Conservation (phyloP, 1,140 invertebrate species). For the Camponotus pennsylvanicus region DNA sequence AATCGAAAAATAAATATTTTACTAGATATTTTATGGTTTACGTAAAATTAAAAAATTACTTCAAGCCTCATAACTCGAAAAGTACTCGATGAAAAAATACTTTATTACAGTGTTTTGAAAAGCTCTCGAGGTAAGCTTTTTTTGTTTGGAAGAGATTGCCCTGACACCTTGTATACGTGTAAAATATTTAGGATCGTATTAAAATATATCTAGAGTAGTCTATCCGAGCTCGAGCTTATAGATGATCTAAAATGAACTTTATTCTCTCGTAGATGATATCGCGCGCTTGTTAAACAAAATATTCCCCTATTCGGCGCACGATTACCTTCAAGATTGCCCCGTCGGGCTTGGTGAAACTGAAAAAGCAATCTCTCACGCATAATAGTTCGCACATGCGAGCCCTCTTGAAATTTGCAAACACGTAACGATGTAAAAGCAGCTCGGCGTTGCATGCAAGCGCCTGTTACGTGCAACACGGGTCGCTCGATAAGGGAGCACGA, state of each 20-base stretch:
- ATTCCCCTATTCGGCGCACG: conserved; percentile 33
- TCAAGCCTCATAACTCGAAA: no score
- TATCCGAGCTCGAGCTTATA: neutral
- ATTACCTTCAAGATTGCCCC: conserved; percentile 56
- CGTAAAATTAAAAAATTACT: no score
- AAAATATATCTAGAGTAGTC: neutral
- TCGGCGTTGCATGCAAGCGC: conserved; percentile 68
- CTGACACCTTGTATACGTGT: no score
- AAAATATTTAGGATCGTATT: neutral
- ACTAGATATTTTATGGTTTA: no score
- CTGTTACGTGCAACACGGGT: conserved; percentile 66
- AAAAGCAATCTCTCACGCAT: conserved; percentile 63
- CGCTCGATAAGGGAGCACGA: conserved; percentile 69
- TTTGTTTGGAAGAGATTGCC: no score
- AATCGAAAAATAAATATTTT: no score
- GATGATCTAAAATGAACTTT: conserved; percentile 7
- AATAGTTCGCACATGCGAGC: conserved; percentile 65
- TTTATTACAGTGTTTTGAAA: no score
- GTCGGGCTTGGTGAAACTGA: conserved; percentile 48
- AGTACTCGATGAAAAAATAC: no score
- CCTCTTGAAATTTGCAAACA: conserved; percentile 74
- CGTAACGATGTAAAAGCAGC: conserved; percentile 69
- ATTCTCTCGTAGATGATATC: conserved; percentile 51
- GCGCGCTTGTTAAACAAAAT: conserved; percentile 55
- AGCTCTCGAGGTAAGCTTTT: no score